These are phyloP conservation scores for Temnothorax longispinosus DNA, from an alignment of 1,140 invertebrate genomes.

Conservation along the genomic window DNA sequence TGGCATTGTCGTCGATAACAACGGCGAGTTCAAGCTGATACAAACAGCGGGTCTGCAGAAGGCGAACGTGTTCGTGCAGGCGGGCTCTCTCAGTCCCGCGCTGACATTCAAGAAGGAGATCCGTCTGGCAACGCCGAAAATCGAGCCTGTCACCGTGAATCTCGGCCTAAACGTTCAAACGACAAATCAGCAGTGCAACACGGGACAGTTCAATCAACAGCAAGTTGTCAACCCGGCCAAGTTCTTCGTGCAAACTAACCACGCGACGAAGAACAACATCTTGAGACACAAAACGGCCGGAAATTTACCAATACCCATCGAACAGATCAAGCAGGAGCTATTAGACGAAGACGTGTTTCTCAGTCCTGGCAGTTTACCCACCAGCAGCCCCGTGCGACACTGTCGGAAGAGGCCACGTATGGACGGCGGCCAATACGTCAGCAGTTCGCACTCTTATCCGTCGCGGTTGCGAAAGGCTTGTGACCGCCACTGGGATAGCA, in stretches of 20 bases:
- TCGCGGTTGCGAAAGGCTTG: conserved; percentile 87
- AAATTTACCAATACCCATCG: conserved; percentile 81
- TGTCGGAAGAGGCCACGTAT: conserved; percentile 89
- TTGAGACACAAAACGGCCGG: conserved; percentile 78
- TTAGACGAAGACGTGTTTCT: conserved; percentile 90
- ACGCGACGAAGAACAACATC: conserved; percentile 73
- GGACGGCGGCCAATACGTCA: conserved; percentile 86
- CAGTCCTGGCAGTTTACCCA: conserved; percentile 90
- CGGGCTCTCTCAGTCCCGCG: conserved; percentile 80
- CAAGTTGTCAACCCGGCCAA: conserved; percentile 82
- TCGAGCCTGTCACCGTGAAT: conserved; percentile 77
- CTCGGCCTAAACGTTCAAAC: conserved; percentile 71
- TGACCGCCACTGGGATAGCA: conserved; percentile 87
- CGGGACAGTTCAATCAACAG: conserved; percentile 71
- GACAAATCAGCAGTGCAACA: conserved; percentile 73
- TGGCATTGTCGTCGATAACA: conserved; percentile 88
- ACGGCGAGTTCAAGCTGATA: conserved; percentile 89
- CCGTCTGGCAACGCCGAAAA: conserved; percentile 78
- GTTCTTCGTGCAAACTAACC: conserved; percentile 81
- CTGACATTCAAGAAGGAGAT: conserved; percentile 83
- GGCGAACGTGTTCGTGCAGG: conserved; percentile 85
- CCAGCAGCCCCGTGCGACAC: conserved; percentile 88
- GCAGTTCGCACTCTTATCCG: conserved; percentile 86
- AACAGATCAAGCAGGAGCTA: conserved; percentile 87
- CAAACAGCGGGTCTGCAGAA: conserved; percentile 86